Base-by-base conservation (phyloP, 2,113 vertebrate genomes). In the Neofelis nebulosa region DNA sequence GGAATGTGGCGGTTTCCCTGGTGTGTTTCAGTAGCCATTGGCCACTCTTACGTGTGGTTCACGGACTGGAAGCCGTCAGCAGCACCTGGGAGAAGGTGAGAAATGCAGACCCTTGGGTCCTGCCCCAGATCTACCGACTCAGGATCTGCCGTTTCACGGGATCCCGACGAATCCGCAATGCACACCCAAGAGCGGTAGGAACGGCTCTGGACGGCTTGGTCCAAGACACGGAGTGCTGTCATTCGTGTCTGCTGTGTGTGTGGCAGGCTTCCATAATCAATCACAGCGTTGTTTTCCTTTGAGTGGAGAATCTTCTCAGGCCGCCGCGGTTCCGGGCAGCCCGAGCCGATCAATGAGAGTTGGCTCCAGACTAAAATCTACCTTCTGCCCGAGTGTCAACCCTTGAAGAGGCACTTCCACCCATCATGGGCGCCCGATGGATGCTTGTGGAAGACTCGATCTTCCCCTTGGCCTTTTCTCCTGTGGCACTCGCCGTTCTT, bases 221-320 rank as follows among this genome's bases (percentile, higher is more conserved):
- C 41, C n/a, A 4, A 41, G 13, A 50, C 4, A 0, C 63, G 45
- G 50, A 36, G 16, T 0, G 41, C 57, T 63, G 5, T 38, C 52
- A 1, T 33, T 61, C 33, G 15, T 52, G 1, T 25, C 3, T 12
- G 19, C 0, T 8, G 4, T 78, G 69, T 33, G 52, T 1, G 1
- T 7, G n/a, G 61, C 90, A 97, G 92, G 14, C 92, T 89, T 94
- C 84, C 73, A 16, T 76, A 79, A 82, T 85, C 80, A 50, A 69
- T 33, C 89, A 36, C 45, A 55, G 94, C 92, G n/a, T 45, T 71
- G 36, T 38, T 87, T 81, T 63, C 63, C 78, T 74, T 69, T 19
- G 18, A 45, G 55, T 41, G 74, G 29, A 50, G 65, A 68, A 33
- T 81, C 48, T 21, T 78, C 81, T 71, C 41, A 41, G 66, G 48